Evolutionary conservation across 2,113 vertebrate species (phyloP), one percentile per base, ranked within the genome.

Genomic region (Gallinago undulata): DNA sequence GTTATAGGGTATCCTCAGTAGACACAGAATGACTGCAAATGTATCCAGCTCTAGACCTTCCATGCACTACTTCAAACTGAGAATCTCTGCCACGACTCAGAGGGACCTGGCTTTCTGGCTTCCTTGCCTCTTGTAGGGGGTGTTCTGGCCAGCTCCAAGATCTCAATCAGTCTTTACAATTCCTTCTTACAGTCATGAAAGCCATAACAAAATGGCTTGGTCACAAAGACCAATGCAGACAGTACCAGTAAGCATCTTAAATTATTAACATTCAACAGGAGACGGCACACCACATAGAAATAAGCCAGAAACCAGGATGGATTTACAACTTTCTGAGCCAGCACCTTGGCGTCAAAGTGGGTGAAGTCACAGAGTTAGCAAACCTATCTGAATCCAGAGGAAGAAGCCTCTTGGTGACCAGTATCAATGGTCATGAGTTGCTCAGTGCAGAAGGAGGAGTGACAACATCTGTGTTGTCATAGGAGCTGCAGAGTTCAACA

Each of bases 361-460:
- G 4, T 43, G 22, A 74, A 80, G 31, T 50, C 19, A 50, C 31
- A 45, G 24, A 56, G 41, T 24, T 12, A 70, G 37, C 22, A 91
- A 68, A 75, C 9, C 16, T n/a, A 75, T 30, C 7, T 25, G 43
- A 84, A 84, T 28, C 7, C 33, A 57, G 51, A 74, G 6, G 24
- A 84, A 69, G 60, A 53, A 76, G 10, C 13, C 4, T 76, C 0
- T 0, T 55, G 22, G 6, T 86, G 39, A 47, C 28, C 19, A 21
- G 4, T 31, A 19, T 66, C 21, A 27, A 27, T 0, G 0, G 24
- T 47, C 18, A 25, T 0, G 1, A 57, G 21, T 9, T 87, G 41
- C 21, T 56, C 41, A 45, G 6, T 57, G 21, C 19, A 78, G 64
- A 89, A 37, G 19, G 50, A 91, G 67, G 37, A 77, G 17, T 12